A percentile compares a stretch with the other conserved stretches of the same genome.
Conservation (phyloP, 2,113 vertebrate species). For the Rynchops niger region DNA sequence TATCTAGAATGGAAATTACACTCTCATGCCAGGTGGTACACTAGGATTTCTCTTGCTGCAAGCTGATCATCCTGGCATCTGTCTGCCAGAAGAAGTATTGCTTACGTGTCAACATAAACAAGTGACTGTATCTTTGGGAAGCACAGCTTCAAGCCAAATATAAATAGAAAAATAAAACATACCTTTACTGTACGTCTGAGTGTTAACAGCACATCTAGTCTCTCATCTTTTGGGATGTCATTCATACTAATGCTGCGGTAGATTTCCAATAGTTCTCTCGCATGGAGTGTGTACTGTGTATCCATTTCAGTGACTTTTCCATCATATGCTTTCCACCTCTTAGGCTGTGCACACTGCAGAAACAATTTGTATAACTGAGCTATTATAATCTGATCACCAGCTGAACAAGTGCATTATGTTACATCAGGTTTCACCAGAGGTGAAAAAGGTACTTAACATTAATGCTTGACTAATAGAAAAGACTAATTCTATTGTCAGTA, state of each 20-base stretch:
- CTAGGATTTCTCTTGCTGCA: not conserved
- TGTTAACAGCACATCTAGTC: slow-evolving; percentile 76
- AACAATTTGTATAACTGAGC: slow-evolving; percentile 35
- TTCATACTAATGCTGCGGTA: slow-evolving; percentile 76
- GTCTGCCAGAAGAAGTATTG: not conserved
- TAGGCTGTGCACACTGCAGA: slow-evolving; percentile 84
- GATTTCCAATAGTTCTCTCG: slow-evolving; percentile 84
- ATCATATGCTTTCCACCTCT: slow-evolving; percentile 78
- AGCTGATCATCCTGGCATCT: not conserved
- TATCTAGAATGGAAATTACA: not conserved
- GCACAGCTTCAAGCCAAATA: not conserved
- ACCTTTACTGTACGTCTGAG: slow-evolving; percentile 88
- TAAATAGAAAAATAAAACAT: slow-evolving; percentile 19
- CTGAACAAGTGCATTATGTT: not conserved
- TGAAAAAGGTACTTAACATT: not conserved
- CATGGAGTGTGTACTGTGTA: slow-evolving; percentile 80
- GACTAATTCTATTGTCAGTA: not conserved
- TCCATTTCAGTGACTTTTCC: slow-evolving; percentile 84
- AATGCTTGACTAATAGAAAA: not conserved
- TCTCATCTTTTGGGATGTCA: slow-evolving; percentile 75
- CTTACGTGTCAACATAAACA: not conserved
- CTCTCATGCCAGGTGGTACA: not conserved
- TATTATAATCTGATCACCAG: not conserved
- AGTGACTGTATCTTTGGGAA: not conserved
- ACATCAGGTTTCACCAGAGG: not conserved